Conservation (phyloP, 2,797 vertebrate genomes). For the Cygnus olor region DNA sequence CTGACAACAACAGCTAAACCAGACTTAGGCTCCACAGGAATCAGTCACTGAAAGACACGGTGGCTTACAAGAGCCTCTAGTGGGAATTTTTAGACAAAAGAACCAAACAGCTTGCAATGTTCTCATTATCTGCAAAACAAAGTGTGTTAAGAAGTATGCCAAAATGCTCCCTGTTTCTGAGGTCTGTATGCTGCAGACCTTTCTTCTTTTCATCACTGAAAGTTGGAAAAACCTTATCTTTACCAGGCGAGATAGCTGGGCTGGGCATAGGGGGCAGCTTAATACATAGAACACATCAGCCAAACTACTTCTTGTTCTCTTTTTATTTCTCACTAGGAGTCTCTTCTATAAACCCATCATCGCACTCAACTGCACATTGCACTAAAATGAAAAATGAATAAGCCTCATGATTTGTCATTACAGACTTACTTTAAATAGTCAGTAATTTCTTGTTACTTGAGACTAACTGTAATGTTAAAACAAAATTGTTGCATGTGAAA, state of each 20-base stretch:
- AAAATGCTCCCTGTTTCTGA: conserved; percentile 40
- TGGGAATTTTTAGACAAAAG: conserved; percentile 74
- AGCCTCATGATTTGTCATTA: background rate
- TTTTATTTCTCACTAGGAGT: background rate
- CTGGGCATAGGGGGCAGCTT: background rate
- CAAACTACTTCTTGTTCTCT: background rate
- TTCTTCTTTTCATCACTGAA: conserved; percentile 12
- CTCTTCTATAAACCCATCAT: background rate
- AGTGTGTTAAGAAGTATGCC: conserved; percentile 62
- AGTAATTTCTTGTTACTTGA: background rate
- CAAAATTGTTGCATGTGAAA: background rate
- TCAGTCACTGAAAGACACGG: conserved; percentile 41
- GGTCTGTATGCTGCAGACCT: conserved; percentile 29
- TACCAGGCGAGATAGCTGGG: background rate
- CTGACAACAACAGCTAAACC: conserved; percentile 57
- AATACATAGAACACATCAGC: background rate
- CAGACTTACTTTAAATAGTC: background rate
- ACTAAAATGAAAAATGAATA: background rate
- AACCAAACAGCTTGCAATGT: conserved; percentile 71
- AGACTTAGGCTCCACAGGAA: conserved; percentile 61
- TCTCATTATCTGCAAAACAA: conserved; percentile 78
- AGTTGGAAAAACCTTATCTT: conserved; percentile 47
- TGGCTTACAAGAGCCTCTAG: conserved; percentile 50
- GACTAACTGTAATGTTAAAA: background rate
- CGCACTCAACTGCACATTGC: background rate